These are phyloP conservation scores for Todiramphus chloris DNA, from an alignment of 2,113 vertebrate genomes.

Conservation along the genomic window DNA sequence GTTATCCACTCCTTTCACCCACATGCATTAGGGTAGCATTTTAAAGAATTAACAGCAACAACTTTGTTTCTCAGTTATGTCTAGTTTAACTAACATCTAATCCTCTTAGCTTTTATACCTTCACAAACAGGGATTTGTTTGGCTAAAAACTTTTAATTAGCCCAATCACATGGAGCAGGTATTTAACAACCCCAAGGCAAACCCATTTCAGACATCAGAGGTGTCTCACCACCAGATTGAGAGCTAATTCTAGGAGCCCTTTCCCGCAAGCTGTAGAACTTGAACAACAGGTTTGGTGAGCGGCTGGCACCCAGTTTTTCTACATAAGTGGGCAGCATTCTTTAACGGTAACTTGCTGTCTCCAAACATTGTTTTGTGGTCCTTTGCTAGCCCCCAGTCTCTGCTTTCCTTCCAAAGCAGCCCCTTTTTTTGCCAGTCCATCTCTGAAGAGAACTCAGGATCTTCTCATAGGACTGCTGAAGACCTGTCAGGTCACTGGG, in stretches of 20 bases:
- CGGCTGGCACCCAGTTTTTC: slow-evolving; percentile 41
- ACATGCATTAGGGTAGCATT: neutral
- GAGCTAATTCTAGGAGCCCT: slow-evolving; percentile 12
- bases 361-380: neutral
- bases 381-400: neutral
- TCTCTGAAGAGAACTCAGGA: neutral
- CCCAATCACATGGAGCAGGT: slow-evolving; percentile 63
- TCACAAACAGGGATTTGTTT: slow-evolving; percentile 73
- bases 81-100: slow-evolving; percentile 74
- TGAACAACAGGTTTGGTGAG: slow-evolving; percentile 17
- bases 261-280: slow-evolving; percentile 18
- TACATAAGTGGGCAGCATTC: slow-evolving; percentile 48
- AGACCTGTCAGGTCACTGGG: neutral
- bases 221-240: neutral
- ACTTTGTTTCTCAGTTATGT: slow-evolving; percentile 56
- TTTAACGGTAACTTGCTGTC: neutral
- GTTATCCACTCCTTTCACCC: neutral
- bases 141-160: slow-evolving; percentile 65
- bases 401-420: neutral
- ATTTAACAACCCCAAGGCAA: slow-evolving; percentile 60
- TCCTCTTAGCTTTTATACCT: slow-evolving; percentile 74
- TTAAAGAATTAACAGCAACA: slow-evolving; percentile 64
- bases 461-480: neutral
- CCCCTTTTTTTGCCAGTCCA: neutral
- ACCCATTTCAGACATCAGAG: slow-evolving; percentile 40